Evolutionary conservation across 2,888 invertebrate genomes (phyloP), one percentile per base, ranked within the genome.

Genomic region (Andrena fulva): DNA sequence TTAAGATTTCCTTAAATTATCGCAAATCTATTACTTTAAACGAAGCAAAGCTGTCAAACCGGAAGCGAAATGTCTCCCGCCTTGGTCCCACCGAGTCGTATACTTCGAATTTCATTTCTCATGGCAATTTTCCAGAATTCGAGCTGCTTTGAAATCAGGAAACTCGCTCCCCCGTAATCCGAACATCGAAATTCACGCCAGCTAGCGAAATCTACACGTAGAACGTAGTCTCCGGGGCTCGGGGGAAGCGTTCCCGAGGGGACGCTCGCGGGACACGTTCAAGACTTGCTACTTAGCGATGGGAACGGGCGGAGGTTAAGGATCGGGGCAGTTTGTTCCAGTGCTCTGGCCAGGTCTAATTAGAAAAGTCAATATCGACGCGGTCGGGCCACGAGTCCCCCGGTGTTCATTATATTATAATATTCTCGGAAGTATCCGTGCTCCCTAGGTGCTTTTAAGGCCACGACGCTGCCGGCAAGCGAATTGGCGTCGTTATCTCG

Each of bases 351-450:
- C 83, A 81, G 73, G 81, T 89, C 89, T 89, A 89, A 90, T 89
- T 91, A 90, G 89, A 87, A 91, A 91, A 91, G 89, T 90, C 90
- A 89, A 91, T 91, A 91, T 91, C 88, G 90, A 89, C 84, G 77
- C 81, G 77, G 74, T 71, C 69, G 60, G 72, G 74, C 62, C 75
- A 70, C 68, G 56, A 68, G 77, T 89, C 89, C 89, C 89, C 60
- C 59, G 86, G 60, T 86, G 85, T 85, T 87, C 88, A 80, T 91
- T 90, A 85, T 83, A 90, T 90, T 89, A 89, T 85, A 89, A 89
- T 90, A 89, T 89, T 82, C 86, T 80, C 66, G 74, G 80, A 78
- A 86, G 84, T 82, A 64, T 77, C 77, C 66, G 63, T 79, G 35
- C 60, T 84, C 80, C 79, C 81, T 16, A 67, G 78, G 42, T 64